Base-by-base conservation (phyloP, 2,797 vertebrate species). In the Sebastes taczanowskii region DNA sequence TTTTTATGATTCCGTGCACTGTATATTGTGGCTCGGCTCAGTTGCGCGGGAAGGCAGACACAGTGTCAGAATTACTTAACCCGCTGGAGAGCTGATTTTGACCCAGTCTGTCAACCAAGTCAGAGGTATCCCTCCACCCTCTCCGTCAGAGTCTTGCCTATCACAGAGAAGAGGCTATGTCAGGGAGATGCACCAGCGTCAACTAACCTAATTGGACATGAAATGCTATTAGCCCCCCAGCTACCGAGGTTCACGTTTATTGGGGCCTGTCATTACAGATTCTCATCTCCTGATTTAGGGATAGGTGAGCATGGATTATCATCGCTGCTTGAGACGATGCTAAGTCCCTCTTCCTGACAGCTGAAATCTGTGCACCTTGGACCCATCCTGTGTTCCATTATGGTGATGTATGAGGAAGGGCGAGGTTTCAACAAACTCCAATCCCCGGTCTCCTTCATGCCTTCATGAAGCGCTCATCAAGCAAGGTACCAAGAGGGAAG, bases 191-290 rank as follows among this genome's bases (percentile, higher is more conserved):
- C 81, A 84, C 78, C 66, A 23, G 68, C 62, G 34, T 85, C 84
- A 85, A 75, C 91, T 91, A 89, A 91, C 85, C 69, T 93, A 94
- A 93, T 93, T 91, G 85, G 92, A 96, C 94, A 93, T 91, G 89
- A 94, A 93, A 94, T 93, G 89, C 90, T 94, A 94, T 95, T 94
- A 94, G 91, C 92, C 92, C 86, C 78, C 77, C 52, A 93, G 92
- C 89, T 89, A 89, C 82, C 53, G 69, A 89, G 74, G 88, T 88
- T 88, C 78, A 89, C 92, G 86, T 90, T 94, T 93, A 95, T 93
- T 92, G 91, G 87, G 65, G 86, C 82, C 91, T 94, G 92, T 94
- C 94, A 90, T 93, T 91, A 91, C 84, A 80, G 77, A 92, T 95
- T 93, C 77, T 92, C 88, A 88, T 94, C 81, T 84, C 78, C 69